Conservation (phyloP, 1,140 invertebrate genomes). For the Hetaerina americana region DNA sequence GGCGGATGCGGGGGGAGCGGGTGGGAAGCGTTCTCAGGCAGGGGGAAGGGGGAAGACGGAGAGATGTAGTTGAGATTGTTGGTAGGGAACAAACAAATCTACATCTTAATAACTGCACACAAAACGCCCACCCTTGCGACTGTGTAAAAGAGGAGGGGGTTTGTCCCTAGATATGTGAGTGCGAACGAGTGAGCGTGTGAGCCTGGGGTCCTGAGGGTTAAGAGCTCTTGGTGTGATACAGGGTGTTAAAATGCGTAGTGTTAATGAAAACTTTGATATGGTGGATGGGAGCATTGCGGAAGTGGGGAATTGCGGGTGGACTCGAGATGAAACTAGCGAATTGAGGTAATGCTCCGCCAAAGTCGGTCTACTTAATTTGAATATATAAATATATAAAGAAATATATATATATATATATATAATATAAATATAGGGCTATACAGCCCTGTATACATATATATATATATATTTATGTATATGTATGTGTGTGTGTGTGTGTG, state of each 20-base stretch:
- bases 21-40: not conserved
- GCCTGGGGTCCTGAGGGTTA: not conserved
- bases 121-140: not conserved
- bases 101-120: not conserved
- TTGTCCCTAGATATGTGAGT: not conserved
- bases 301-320: too few species aligned
- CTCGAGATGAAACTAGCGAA: too few species aligned
- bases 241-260: not conserved
- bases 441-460: too few species aligned
- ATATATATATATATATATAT: too few species aligned
- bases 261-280: not conserved
- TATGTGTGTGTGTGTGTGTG: too few species aligned
- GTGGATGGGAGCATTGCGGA: not conserved
- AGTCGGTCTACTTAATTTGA: too few species aligned
- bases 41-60: not conserved
- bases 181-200: not conserved
- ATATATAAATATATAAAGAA: too few species aligned
- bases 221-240: not conserved
- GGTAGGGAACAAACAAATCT: not conserved
- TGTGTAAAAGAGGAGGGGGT: not conserved
- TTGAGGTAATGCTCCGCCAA: too few species aligned
- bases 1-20: too few species aligned
- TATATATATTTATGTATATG: too few species aligned
- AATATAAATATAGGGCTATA: too few species aligned
- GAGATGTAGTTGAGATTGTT: not conserved